Evolutionary conservation across 1,140 invertebrate genomes (phyloP), one percentile per base, ranked within the genome.

Genomic region (Hesperophylax magnus): DNA sequence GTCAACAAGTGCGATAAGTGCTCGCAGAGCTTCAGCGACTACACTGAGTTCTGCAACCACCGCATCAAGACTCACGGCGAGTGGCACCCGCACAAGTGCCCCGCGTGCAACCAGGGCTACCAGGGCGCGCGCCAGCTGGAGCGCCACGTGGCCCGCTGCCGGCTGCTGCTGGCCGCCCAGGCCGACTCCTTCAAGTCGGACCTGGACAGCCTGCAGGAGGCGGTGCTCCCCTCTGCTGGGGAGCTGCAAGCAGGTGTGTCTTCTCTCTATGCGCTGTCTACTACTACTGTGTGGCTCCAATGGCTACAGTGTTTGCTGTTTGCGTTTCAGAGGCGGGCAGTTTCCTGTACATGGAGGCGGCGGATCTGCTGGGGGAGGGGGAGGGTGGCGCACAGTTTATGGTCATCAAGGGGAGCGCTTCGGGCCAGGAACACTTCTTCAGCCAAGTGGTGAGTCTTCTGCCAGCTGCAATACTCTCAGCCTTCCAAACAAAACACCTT

Each of bases 1-100:
- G 47, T 80, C 7, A 84, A 83, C 71, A 84, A 84, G 69, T 84
- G 84, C 52, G 84, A 84, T 56, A 84, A 84, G 69, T 84, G 84
- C 61, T 83, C 81, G 15, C 81, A 82, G 27, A 81, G 69, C 17
- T 84, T 84, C 60, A 61, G 58, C 20, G 81, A 84, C 72, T 84
- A 84, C 34, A 76, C 81, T 0, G 82, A 82, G 56, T 84, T 83
- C 77, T 84, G 84, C 61, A 84, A 84, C 72, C 84, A 84, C 61
- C 81, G 81, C n/a, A 81, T 83, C 63, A 65, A 52, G 15, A 81
- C 79, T 14, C 84, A 84, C 72, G 84, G 84, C n/a, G 79, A 82
- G 63, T 84, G 84, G 84, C 84, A 84, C 22, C 84, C 84, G 8
- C 60, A 81, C 77, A 81, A 82, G 60, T 84, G 84, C 65, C 81